Conservation (phyloP, 1,140 invertebrate species). For the Hycleus phaleratus region DNA sequence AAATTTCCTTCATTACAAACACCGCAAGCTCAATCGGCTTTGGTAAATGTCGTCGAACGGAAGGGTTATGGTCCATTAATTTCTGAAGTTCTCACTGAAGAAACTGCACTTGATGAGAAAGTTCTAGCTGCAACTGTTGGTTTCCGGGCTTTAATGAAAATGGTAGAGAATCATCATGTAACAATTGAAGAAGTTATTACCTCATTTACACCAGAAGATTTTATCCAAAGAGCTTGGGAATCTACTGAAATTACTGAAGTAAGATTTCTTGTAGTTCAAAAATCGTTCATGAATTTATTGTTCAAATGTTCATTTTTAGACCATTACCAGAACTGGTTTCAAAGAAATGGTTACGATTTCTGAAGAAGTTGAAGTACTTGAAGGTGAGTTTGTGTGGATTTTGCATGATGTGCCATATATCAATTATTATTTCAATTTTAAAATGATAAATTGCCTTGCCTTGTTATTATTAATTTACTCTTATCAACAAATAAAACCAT, state of each 20-base stretch:
- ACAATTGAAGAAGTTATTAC: conserved; percentile 76
- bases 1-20: conserved; percentile 68
- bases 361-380: conserved; percentile 32
- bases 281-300: background rate
- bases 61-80: conserved; percentile 71
- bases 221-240: conserved; percentile 70
- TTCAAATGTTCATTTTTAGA: conserved; percentile 18
- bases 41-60: conserved; percentile 73
- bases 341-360: conserved; percentile 28
- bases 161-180: conserved; percentile 70
- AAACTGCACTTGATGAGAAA: conserved; percentile 65
- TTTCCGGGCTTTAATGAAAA: conserved; percentile 74
- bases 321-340: conserved; percentile 15
- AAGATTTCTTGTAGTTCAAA: conserved; percentile 8
- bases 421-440: background rate
- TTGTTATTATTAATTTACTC: background rate
- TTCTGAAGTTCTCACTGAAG: conserved; percentile 70
- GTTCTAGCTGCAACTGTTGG: conserved; percentile 67
- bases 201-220: conserved; percentile 73
- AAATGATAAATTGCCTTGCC: conserved; percentile 10
- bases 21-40: conserved; percentile 69
- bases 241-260: conserved; percentile 58
- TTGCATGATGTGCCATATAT: conserved; percentile 8
- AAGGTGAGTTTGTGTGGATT: conserved; percentile 30
- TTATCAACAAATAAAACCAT: background rate